Percentiles rank a stretch among this genome's conserved stretches.
These are phyloP conservation scores for Tipula confusa DNA, from an alignment of 2,888 invertebrate genomes.

Conservation along the genomic window DNA sequence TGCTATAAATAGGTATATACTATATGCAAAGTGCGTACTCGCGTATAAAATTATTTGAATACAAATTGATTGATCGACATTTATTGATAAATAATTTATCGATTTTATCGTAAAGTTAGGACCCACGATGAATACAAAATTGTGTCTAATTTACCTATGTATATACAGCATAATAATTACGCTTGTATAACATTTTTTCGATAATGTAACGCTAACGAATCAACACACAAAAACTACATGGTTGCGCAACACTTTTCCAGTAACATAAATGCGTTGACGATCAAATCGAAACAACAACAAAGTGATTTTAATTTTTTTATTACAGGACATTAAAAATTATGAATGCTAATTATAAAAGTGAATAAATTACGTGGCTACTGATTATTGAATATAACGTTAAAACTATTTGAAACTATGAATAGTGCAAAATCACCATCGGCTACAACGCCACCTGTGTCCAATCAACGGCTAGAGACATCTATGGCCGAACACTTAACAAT, in stretches of 20 bases:
- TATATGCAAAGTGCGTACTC: neutral
- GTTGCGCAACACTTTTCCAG: neutral
- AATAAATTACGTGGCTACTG: neutral
- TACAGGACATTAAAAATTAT: neutral
- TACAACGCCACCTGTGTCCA: neutral
- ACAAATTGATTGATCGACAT: neutral
- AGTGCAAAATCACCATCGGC: conserved; percentile 20
- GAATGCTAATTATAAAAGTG: neutral
- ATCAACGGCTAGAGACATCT: neutral
- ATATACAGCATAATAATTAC: neutral
- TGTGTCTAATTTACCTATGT: neutral
- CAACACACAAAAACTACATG: neutral
- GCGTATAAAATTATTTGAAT: neutral
- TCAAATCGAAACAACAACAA: neutral
- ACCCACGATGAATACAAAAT: neutral
- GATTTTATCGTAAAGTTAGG: neutral
- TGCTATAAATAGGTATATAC: too few species aligned
- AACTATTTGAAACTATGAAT: neutral
- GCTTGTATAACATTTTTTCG: neutral
- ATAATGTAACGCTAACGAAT: neutral
- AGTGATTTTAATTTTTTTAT: neutral
- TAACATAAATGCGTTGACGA: neutral
- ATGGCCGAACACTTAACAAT: neutral
- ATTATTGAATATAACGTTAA: neutral
- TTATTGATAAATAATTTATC: conserved; percentile 3